Evolutionary conservation across 2,797 vertebrate species (phyloP).

Genomic region (Rhabdophis nuchalis): DNA sequence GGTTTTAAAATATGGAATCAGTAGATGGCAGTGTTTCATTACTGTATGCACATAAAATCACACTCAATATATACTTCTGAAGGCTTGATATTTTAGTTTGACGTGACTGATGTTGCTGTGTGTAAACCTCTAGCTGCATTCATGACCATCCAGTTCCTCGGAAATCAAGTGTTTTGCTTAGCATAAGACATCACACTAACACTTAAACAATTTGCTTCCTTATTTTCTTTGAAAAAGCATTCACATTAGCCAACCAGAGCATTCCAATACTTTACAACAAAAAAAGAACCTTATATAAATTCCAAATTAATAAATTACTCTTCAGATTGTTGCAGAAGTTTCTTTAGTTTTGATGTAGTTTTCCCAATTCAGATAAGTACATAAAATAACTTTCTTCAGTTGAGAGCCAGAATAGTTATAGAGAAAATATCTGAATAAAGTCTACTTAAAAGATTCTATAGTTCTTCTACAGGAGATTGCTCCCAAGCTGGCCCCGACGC

Average conservation of each 20-base stretch:
- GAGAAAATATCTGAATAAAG: constrained; percentile 61
- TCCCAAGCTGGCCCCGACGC: constrained; percentile 45
- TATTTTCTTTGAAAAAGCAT: constrained; percentile 22
- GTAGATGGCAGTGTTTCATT: constrained; percentile 24
- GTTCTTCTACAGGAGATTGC: constrained; percentile 45
- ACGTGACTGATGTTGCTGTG: background rate
- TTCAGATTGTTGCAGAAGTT: constrained; percentile 60
- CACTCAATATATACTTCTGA: background rate
- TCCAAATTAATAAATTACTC: constrained; percentile 74
- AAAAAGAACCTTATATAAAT: constrained; percentile 40
- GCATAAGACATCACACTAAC: constrained; percentile 19
- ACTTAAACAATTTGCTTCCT: constrained; percentile 1
- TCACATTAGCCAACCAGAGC: constrained; percentile 61
- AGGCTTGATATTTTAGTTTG: background rate
- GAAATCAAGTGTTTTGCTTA: constrained; percentile 24
- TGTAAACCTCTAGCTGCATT: constrained; percentile 8
- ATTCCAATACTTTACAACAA: constrained; percentile 35
- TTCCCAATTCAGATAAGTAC: constrained; percentile 50
- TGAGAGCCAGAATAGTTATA: constrained; percentile 26
- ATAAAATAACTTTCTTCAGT: constrained; percentile 60
- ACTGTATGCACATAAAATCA: background rate
- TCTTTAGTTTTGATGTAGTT: constrained; percentile 59
- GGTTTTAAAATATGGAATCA: constrained; percentile 16
- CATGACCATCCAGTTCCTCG: constrained; percentile 16
- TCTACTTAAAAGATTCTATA: constrained; percentile 24